Evolutionary conservation across 2,113 vertebrate species (phyloP).

Genomic region (Corythornis cristatus): DNA sequence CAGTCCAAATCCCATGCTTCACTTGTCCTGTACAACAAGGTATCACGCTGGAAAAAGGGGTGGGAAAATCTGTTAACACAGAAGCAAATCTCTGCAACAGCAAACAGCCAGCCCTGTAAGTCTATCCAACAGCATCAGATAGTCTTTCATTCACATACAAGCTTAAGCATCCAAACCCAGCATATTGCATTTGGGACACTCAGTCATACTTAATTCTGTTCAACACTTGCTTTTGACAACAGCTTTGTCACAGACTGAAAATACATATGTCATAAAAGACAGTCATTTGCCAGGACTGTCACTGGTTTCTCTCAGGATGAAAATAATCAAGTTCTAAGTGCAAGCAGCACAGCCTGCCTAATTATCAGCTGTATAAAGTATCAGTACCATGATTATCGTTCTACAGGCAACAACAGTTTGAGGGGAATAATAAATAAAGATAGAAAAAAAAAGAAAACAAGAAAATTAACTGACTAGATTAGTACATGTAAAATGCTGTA

Average conservation of each 20-base stretch:
- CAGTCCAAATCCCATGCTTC: background rate
- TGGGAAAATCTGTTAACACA: background rate
- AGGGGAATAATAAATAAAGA: background rate
- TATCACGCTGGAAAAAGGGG: background rate
- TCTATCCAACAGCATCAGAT: background rate
- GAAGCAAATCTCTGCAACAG: conserved; percentile 24
- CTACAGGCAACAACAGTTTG: background rate
- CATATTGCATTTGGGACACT: background rate
- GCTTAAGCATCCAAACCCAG: conserved; percentile 6
- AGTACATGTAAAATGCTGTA: background rate
- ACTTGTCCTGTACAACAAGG: background rate
- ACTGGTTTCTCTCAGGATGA: conserved; percentile 14
- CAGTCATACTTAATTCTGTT: conserved; percentile 36
- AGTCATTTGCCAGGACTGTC: conserved; percentile 7
- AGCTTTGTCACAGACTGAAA: conserved; percentile 32
- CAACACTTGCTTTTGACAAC: conserved; percentile 29
- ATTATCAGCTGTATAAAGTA: conserved; percentile 5
- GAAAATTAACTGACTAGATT: background rate
- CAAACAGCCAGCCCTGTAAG: conserved; percentile 22
- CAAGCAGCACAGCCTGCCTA: conserved; percentile 9
- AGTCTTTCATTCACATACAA: conserved; percentile 1
- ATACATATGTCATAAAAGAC: background rate
- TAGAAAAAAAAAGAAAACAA: background rate
- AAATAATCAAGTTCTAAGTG: conserved; percentile 17
- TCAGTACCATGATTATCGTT: background rate